Evolutionary conservation across 2,888 invertebrate genomes (phyloP), one percentile per base, ranked within the genome.

Genomic region (Calliopum simillimum): DNA sequence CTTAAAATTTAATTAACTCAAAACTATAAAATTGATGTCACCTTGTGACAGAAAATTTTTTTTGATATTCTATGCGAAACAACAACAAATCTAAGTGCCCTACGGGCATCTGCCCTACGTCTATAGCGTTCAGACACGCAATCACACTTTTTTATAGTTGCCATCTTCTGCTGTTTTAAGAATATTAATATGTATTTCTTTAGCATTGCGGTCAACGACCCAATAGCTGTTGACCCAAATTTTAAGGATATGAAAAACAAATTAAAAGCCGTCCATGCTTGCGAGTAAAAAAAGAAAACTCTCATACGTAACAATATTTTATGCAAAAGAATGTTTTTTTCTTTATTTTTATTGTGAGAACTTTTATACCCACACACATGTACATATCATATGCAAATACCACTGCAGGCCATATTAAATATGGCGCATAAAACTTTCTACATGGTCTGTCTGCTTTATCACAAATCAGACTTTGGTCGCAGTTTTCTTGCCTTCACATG

Each of bases 121-220:
- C n/a, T n/a, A n/a, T n/a, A n/a, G n/a, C n/a, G n/a, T n/a, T n/a
- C n/a, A n/a, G n/a, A n/a, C n/a, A n/a, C n/a, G n/a, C n/a, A n/a
- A n/a, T n/a, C n/a, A n/a, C n/a, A n/a, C n/a, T n/a, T n/a, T n/a
- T n/a, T n/a, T n/a, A n/a, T n/a, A n/a, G 55, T 67, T 56, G 70
- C 62, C 55, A 41, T 51, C 49, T 25, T 49, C 55, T 25, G 49
- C 46, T 59, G 62, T 68, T 71, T 69, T 49, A 69, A 70, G 64
- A 58, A 71, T 71, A 73, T 73, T 71, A 71, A 71, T 71, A n/a
- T n/a, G n/a, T n/a, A 65, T 64, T 70, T 49, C 56, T 73, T 71
- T 73, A 69, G 61, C 73, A 49, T 65, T 65, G 25, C 65, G 73
- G 69, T 71, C 71, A 71, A 61, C 67, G 69, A 70, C 59, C 68